Evolutionary conservation across 2,888 invertebrate species (phyloP).

Genomic region (Phymatocera aterrima): DNA sequence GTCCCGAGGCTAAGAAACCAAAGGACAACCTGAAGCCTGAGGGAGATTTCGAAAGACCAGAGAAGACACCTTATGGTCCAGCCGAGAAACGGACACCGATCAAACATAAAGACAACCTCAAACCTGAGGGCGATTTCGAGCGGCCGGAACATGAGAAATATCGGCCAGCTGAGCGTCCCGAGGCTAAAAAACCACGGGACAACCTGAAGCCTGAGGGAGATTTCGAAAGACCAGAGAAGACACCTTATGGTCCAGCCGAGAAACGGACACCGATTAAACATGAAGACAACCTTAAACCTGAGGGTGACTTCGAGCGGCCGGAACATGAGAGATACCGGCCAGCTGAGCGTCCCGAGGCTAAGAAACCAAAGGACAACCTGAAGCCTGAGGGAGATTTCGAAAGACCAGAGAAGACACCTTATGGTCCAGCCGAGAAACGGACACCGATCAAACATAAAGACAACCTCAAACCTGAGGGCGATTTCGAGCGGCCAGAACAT

Average conservation of each 20-base stretch:
- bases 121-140: slow-evolving; percentile 72
- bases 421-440: slow-evolving; percentile 61
- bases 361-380: slow-evolving; percentile 78
- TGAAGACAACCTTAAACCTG: slow-evolving; percentile 76
- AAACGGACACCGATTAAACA: slow-evolving; percentile 75
- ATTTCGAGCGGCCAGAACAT: slow-evolving; percentile 73
- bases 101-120: slow-evolving; percentile 65
- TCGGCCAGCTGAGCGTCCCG: slow-evolving; percentile 72
- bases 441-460: slow-evolving; percentile 69
- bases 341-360: slow-evolving; percentile 69
- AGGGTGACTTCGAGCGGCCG: slow-evolving; percentile 76
- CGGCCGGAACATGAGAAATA: slow-evolving; percentile 68
- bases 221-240: slow-evolving; percentile 63
- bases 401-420: slow-evolving; percentile 57
- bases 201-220: slow-evolving; percentile 73
- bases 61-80: slow-evolving; percentile 69
- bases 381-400: slow-evolving; percentile 73
- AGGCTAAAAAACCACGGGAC: slow-evolving; percentile 67
- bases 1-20: slow-evolving; percentile 68
- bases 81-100: slow-evolving; percentile 73
- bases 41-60: slow-evolving; percentile 75
- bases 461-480: slow-evolving; percentile 75
- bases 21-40: slow-evolving; percentile 78
- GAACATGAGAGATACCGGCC: slow-evolving; percentile 70
- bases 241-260: slow-evolving; percentile 67